These are phyloP conservation scores for Drosophila affinis DNA, from an alignment of 2,888 invertebrate genomes.

Conservation along the genomic window DNA sequence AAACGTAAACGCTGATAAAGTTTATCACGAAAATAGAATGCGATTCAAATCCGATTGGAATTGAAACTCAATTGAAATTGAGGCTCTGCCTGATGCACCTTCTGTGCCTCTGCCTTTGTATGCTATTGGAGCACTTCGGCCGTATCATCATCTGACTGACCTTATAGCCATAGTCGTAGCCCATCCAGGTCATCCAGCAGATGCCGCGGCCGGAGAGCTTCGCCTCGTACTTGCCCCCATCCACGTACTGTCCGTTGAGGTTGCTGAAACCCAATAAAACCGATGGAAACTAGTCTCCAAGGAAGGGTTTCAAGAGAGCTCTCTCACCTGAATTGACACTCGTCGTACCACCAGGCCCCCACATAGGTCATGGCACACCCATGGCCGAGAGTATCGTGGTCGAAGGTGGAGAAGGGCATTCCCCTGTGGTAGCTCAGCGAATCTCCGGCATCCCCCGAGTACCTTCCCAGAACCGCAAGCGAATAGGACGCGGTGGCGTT, in stretches of 20 bases:
- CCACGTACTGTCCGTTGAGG: slow-evolving; percentile 86
- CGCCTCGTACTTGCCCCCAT: slow-evolving; percentile 83
- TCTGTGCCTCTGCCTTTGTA: slow-evolving; percentile 19
- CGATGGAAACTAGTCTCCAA: neutral
- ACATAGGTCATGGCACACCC: slow-evolving; percentile 87
- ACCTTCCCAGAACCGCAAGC: slow-evolving; percentile 87
- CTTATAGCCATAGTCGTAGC: slow-evolving; percentile 86
- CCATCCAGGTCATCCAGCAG: slow-evolving; percentile 89
- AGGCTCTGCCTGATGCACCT: neutral
- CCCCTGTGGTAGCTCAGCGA: slow-evolving; percentile 88
- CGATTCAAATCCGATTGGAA: slow-evolving; percentile 23
- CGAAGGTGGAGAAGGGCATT: slow-evolving; percentile 88
- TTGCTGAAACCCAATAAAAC: slow-evolving; percentile 84
- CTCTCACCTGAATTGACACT: slow-evolving; percentile 87
- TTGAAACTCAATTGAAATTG: slow-evolving; percentile 8
- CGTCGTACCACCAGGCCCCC: slow-evolving; percentile 90
- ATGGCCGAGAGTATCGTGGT: slow-evolving; percentile 87
- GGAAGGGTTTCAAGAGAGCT: neutral
- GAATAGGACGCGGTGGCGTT: slow-evolving; percentile 87
- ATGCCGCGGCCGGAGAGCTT: slow-evolving; percentile 85
- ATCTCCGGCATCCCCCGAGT: slow-evolving; percentile 88
- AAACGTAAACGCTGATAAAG: slow-evolving; percentile 58
- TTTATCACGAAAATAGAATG: slow-evolving; percentile 31
- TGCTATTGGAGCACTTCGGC: slow-evolving; percentile 49
- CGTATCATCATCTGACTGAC: slow-evolving; percentile 88